A percentile compares a stretch with the other conserved stretches of the same genome.
These are phyloP conservation scores for Drosophila pseudotalamancana DNA, from an alignment of 2,888 invertebrate species.

Conservation along the genomic window DNA sequence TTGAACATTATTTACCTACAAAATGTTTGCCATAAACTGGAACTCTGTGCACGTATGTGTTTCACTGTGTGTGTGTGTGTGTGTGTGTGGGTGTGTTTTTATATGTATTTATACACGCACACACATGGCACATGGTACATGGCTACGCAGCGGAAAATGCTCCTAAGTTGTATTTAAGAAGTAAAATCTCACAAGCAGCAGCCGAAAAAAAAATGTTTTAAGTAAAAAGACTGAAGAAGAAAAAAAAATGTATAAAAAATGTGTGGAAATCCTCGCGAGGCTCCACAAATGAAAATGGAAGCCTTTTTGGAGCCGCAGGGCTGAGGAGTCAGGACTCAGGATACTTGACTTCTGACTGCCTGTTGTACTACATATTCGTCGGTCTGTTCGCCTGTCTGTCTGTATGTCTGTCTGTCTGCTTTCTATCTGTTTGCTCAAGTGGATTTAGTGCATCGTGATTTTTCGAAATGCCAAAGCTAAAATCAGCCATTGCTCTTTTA, in stretches of 20 bases:
- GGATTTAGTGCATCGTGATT: constrained; percentile 75
- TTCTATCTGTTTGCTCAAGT: constrained; percentile 44
- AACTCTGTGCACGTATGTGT: not conserved
- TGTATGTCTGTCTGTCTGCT: no score
- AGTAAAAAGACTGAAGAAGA: not conserved
- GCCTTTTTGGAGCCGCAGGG: constrained; percentile 63
- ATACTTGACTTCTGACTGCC: constrained; percentile 4
- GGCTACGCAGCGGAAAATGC: constrained; percentile 38
- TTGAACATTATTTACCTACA: constrained; percentile 61
- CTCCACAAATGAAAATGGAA: constrained; percentile 53
- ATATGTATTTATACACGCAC: not conserved
- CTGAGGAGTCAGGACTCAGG: not conserved
- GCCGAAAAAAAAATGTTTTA: not conserved
- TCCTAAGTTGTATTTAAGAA: constrained; percentile 52
- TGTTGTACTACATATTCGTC: constrained; percentile 6
- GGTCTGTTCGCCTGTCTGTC: no score
- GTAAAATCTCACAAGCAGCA: constrained; percentile 27
- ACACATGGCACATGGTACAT: constrained; percentile 4
- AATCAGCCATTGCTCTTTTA: constrained; percentile 67
- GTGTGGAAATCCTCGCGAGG: constrained; percentile 47
- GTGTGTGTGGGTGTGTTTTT: not conserved
- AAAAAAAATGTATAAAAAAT: constrained; percentile 9
- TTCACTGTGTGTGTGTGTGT: not conserved
- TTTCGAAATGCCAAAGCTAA: constrained; percentile 69
- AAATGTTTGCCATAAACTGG: constrained; percentile 44